These are phyloP conservation scores for Oophaga pumilio DNA, from an alignment of 2,113 vertebrate species.

Conservation along the genomic window DNA sequence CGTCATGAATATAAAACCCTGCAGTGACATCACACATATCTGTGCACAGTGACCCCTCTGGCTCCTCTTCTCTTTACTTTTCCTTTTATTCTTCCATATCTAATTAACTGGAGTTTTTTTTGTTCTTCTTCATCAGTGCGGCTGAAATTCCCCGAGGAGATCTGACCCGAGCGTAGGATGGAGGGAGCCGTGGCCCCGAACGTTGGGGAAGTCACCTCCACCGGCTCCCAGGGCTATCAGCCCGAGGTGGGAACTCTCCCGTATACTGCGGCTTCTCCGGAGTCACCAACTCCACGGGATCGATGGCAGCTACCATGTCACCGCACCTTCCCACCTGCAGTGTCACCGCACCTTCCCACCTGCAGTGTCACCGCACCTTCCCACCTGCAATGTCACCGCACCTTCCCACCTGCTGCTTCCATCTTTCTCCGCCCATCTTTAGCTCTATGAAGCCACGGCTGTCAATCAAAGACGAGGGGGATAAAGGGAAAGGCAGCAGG, in stretches of 20 bases:
- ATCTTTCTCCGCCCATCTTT: too few relatives aligned
- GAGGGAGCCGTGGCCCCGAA: conserved; percentile 43
- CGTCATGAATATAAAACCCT: neutral
- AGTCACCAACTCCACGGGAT: too few relatives aligned
- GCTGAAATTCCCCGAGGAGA: neutral
- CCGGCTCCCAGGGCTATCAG: conserved; percentile 54
- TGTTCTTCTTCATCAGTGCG: conserved; percentile 6
- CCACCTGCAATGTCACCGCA: too few relatives aligned
- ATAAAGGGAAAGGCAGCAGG: too few relatives aligned
- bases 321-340: too few relatives aligned
- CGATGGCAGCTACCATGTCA: too few relatives aligned
- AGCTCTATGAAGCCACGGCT: too few relatives aligned
- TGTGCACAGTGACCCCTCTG: neutral
- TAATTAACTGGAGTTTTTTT: neutral
- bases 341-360: too few relatives aligned
- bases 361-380: too few relatives aligned
- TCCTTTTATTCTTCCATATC: too few relatives aligned
- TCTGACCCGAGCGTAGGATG: neutral
- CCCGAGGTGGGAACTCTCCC: conserved; percentile 10
- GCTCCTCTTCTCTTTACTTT: neutral
- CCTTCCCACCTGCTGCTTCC: too few relatives aligned
- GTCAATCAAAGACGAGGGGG: too few relatives aligned
- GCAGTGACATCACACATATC: neutral
- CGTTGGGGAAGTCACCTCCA: conserved; percentile 53
- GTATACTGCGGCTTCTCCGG: neutral